A percentile compares a stretch with the other conserved stretches of the same genome.
Conservation (phyloP, 1,140 invertebrate genomes). For the Apis dorsata region DNA sequence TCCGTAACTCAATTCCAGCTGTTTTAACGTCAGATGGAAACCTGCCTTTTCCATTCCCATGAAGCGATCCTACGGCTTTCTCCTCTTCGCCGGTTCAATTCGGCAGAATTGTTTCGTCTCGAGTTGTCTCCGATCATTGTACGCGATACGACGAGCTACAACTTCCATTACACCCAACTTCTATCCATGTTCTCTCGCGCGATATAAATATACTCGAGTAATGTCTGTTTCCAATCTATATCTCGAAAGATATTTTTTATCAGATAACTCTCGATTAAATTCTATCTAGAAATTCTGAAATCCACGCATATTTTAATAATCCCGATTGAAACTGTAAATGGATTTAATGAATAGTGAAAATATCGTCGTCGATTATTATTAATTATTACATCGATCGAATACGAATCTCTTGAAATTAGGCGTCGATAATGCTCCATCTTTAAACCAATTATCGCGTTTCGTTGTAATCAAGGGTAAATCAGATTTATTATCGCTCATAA, state of each 20-base stretch:
- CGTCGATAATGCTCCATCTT: neutral
- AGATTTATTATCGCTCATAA: slow-evolving; percentile 36
- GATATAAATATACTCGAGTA: too few species aligned
- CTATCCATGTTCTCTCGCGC: neutral
- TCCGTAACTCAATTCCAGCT: slow-evolving; percentile 57
- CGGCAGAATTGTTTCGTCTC: slow-evolving; percentile 37
- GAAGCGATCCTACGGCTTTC: slow-evolving; percentile 50
- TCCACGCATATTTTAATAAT: too few species aligned
- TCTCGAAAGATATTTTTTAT: too few species aligned
- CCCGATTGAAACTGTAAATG: too few species aligned
- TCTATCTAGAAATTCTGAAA: too few species aligned
- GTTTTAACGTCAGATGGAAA: slow-evolving; percentile 56
- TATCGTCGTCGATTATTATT: too few species aligned
- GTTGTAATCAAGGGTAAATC: slow-evolving; percentile 19
- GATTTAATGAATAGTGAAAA: too few species aligned
- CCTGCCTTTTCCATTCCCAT: slow-evolving; percentile 58
- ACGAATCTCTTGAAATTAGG: too few species aligned
- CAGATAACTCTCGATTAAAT: too few species aligned
- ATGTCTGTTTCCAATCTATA: too few species aligned
- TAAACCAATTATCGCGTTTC: neutral
- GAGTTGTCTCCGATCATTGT: slow-evolving; percentile 4
- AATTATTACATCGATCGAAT: too few species aligned
- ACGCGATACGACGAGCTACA: neutral
- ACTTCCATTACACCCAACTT: neutral
- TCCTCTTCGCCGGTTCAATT: slow-evolving; percentile 43